Base-by-base conservation (phyloP, 2,113 vertebrate species). In the Coreoperca whiteheadi region DNA sequence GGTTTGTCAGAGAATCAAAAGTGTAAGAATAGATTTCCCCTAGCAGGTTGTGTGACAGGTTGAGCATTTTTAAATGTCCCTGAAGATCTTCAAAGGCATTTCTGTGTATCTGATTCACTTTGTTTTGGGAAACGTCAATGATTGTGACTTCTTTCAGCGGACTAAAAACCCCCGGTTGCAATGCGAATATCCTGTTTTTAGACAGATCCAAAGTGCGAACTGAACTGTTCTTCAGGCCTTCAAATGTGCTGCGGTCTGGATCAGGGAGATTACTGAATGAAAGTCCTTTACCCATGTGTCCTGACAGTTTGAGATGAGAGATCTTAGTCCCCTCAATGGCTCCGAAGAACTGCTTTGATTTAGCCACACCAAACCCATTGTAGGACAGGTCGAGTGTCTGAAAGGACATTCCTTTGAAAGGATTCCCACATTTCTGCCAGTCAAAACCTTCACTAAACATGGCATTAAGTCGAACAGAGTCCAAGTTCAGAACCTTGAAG, bases 11-110 rank as follows among this genome's bases (percentile, higher is more conserved):
- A 23, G 95, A 96, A 0, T 79, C 41, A 90, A 99, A 99, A 11
- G 94, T 90, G 54, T 92, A 14, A 34, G 93, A 51, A 0, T 95
- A 91, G 69, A 98, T 90, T 87, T 97, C 96, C 0, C 97, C 96
- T 25, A 98, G 85, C 68, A 98, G 93, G 82, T 99, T 99, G 65
- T 54, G 23, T 0, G 97, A 97, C 41, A 99, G 71, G 78, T 97
- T 96, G 41, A 99, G 96, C 25, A 0, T 1, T 37, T 80, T 85
- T 41, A 98, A 94, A 65, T 87, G 91, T 56, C 65, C 3, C 75
- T 93, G 80, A n/a, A 97, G 94, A 23, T 97, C 96, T 51, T 92
- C 67, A 90, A 99, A 99, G 1, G 97, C 96, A 43, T 84, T 21
- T 0, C 5, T 82, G 18, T 90, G 32, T 20, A 99, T 97, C 56